Conservation (phyloP, 2,797 vertebrate species). For the Pangasius mekongensis region DNA sequence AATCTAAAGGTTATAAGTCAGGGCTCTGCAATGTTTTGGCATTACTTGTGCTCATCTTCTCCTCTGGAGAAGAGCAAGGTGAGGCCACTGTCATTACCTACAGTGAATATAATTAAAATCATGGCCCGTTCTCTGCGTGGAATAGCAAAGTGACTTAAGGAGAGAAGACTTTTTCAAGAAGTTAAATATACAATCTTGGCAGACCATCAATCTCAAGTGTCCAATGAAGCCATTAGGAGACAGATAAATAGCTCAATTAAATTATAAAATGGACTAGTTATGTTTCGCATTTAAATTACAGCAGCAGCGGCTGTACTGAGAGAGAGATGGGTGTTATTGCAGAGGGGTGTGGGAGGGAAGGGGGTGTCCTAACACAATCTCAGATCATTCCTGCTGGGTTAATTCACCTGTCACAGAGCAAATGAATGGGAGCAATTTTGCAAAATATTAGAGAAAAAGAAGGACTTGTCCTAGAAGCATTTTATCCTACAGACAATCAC, state of each 20-base stretch:
- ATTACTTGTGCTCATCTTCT: conserved; percentile 49
- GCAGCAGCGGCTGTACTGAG: conserved; percentile 77
- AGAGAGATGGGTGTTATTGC: conserved; percentile 77
- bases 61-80: conserved; percentile 51
- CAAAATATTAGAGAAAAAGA: conserved; percentile 88
- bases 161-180: conserved; percentile 76
- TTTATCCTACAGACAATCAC: conserved; percentile 77
- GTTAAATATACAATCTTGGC: conserved; percentile 79
- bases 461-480: conserved; percentile 72
- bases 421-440: conserved; percentile 94
- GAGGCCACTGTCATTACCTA: conserved; percentile 56
- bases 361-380: conserved; percentile 75
- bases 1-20: conserved; percentile 43
- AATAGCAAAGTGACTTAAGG: conserved; percentile 79
- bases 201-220: conserved; percentile 84
- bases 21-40: conserved; percentile 32
- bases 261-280: conserved; percentile 84
- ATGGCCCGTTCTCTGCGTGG: conserved; percentile 64
- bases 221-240: conserved; percentile 85
- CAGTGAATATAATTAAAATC: conserved; percentile 59
- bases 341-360: conserved; percentile 66
- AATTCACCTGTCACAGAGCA: conserved; percentile 86
- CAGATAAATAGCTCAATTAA: conserved; percentile 92
- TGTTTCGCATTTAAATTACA: conserved; percentile 88
- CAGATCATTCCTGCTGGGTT: conserved; percentile 88